Evolutionary conservation across 2,888 invertebrate genomes (phyloP).

Genomic region (Microplitis manilae): DNA sequence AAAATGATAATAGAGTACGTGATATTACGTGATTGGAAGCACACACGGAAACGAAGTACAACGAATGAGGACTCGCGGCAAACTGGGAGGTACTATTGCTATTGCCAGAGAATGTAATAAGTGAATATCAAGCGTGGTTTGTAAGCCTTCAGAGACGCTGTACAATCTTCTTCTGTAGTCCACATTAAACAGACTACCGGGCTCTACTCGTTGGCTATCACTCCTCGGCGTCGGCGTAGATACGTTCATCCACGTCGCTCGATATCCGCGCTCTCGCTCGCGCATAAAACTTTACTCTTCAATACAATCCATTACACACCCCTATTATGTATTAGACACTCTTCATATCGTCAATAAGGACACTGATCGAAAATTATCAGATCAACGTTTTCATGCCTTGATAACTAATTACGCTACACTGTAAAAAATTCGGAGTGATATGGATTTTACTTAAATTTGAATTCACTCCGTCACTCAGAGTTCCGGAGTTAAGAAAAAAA

Average conservation of each 20-base stretch:
- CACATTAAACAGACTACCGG: slow-evolving; percentile 20
- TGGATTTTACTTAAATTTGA: no score
- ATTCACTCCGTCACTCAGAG: no score
- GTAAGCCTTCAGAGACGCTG: slow-evolving; percentile 43
- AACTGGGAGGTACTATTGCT: slow-evolving; percentile 53
- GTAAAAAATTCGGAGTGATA: no score
- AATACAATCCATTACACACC: not conserved
- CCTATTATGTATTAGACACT: not conserved
- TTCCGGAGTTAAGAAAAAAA: no score
- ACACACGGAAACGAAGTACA: slow-evolving; percentile 43
- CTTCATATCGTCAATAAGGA: not conserved
- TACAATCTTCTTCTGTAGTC: slow-evolving; percentile 15
- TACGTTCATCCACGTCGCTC: slow-evolving; percentile 26
- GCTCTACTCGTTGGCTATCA: slow-evolving; percentile 20
- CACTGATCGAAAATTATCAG: not conserved
- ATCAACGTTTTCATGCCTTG: not conserved
- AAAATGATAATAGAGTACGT: not conserved
- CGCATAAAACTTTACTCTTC: slow-evolving; percentile 5
- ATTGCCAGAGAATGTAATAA: slow-evolving; percentile 32
- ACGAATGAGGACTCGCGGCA: slow-evolving; percentile 56
- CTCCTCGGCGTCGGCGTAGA: slow-evolving; percentile 49
- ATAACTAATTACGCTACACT: not conserved
- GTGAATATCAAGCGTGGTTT: slow-evolving; percentile 42
- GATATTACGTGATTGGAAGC: slow-evolving; percentile 4
- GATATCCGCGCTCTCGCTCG: slow-evolving; percentile 26